Conservation (phyloP, 1,140 invertebrate genomes). For the Lepidurus couesii region DNA sequence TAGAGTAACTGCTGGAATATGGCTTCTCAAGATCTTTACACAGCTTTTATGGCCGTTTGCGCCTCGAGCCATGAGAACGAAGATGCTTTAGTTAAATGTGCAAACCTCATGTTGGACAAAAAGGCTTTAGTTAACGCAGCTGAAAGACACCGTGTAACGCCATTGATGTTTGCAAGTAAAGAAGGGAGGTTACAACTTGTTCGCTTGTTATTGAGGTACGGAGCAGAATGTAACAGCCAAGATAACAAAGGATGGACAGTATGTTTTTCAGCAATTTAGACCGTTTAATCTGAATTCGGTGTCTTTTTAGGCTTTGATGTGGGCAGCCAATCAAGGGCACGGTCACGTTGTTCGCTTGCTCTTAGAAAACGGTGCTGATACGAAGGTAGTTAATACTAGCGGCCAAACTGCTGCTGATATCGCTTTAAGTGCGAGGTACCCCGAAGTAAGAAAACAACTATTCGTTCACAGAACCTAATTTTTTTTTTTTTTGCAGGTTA, state of each 20-base stretch:
- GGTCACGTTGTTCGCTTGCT: slow-evolving; percentile 52
- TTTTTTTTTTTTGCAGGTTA: neutral
- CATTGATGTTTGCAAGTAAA: slow-evolving; percentile 59
- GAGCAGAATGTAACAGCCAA: slow-evolving; percentile 54
- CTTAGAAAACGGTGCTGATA: slow-evolving; percentile 45
- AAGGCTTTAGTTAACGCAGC: slow-evolving; percentile 46
- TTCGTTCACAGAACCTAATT: neutral
- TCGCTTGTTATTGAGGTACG: slow-evolving; percentile 49
- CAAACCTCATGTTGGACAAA: slow-evolving; percentile 44
- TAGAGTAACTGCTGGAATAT: neutral
- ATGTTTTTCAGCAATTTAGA: neutral
- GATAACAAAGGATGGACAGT: slow-evolving; percentile 43
- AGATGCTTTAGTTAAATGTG: slow-evolving; percentile 44
- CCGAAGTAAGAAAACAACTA: slow-evolving; percentile 33
- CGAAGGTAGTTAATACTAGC: slow-evolving; percentile 42
- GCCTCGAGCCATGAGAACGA: slow-evolving; percentile 43
- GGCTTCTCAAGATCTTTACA: slow-evolving; percentile 46
- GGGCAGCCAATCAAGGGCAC: slow-evolving; percentile 57
- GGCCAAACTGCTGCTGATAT: slow-evolving; percentile 44
- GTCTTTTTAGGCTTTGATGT: slow-evolving; percentile 52
- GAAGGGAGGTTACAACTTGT: slow-evolving; percentile 56
- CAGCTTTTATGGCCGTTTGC: slow-evolving; percentile 52
- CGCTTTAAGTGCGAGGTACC: slow-evolving; percentile 39
- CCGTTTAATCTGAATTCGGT: neutral
- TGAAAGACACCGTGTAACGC: slow-evolving; percentile 51